These are phyloP conservation scores for Egretta garzetta DNA, from an alignment of 2,113 vertebrate genomes.

Conservation along the genomic window DNA sequence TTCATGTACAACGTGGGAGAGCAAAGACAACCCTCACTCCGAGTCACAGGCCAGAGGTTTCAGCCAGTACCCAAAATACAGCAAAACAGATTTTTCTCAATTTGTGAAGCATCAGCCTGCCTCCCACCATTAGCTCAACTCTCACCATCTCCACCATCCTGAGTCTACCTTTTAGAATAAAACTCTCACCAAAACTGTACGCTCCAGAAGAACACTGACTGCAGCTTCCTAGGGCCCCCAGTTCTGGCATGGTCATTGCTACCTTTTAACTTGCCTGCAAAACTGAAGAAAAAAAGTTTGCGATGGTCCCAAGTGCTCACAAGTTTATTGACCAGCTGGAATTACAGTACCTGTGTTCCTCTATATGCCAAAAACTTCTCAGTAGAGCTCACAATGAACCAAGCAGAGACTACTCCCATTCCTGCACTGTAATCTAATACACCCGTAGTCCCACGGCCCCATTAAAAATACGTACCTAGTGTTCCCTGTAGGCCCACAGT, in stretches of 20 bases:
- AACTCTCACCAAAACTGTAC: slow-evolving; percentile 1
- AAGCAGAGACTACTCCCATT: neutral
- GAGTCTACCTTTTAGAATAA: slow-evolving; percentile 31
- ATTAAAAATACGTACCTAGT: slow-evolving; percentile 8
- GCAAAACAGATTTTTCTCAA: neutral
- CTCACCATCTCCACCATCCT: neutral
- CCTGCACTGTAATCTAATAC: neutral
- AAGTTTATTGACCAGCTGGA: neutral
- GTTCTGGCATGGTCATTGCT: neutral
- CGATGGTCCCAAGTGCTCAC: neutral
- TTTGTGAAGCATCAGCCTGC: neutral
- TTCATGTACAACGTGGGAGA: neutral
- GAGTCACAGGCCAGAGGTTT: neutral
- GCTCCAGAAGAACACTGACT: neutral
- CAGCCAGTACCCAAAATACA: neutral
- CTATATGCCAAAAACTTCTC: neutral
- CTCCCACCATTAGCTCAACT: neutral
- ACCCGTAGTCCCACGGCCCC: neutral
- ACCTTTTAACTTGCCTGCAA: neutral
- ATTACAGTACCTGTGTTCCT: neutral
- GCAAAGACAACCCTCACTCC: neutral
- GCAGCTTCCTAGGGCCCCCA: neutral
- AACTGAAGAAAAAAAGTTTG: neutral
- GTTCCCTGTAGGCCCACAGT: neutral
- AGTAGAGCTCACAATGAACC: neutral